Evolutionary conservation across 1,140 invertebrate genomes (phyloP).

Genomic region (Bacillus rossius): DNA sequence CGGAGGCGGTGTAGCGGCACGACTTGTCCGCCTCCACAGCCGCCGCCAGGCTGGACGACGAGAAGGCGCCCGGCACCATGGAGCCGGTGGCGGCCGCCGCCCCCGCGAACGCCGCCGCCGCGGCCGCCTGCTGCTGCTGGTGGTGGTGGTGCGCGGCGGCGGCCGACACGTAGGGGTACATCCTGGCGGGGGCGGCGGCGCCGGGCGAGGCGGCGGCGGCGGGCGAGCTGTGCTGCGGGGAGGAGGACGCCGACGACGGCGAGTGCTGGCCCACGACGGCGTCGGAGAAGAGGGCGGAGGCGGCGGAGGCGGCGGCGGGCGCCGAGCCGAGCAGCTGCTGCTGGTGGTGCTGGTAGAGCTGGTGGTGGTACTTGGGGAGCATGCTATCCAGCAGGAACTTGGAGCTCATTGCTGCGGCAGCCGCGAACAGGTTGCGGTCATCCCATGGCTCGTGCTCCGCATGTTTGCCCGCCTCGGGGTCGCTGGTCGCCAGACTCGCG

Average conservation of each 20-base stretch:
- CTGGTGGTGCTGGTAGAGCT: constrained; percentile 62
- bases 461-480: too few species aligned
- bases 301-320: constrained; percentile 42
- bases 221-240: constrained; percentile 43
- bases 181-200: constrained; percentile 47
- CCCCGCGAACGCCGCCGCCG: constrained; percentile 58
- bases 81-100: constrained; percentile 53
- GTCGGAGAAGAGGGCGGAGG: constrained; percentile 48
- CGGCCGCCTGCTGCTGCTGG: constrained; percentile 60
- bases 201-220: constrained; percentile 39
- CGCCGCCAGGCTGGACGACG: constrained; percentile 44
- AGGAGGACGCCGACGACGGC: constrained; percentile 43
- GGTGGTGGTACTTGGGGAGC: constrained; percentile 89
- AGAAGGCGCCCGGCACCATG: constrained; percentile 61
- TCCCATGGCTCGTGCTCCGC: too few species aligned
- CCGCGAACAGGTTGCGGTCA: background rate
- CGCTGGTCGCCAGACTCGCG: too few species aligned
- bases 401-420: constrained; percentile 70
- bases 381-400: constrained; percentile 97
- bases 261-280: constrained; percentile 37
- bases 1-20: constrained; percentile 67
- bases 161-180: constrained; percentile 64
- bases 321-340: constrained; percentile 50
- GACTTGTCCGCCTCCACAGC: constrained; percentile 55
- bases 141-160: constrained; percentile 63